Percentiles rank a stretch among this genome's conserved stretches.
Evolutionary conservation across 1,140 invertebrate genomes (phyloP).

Genomic region (Danaus plexippus): DNA sequence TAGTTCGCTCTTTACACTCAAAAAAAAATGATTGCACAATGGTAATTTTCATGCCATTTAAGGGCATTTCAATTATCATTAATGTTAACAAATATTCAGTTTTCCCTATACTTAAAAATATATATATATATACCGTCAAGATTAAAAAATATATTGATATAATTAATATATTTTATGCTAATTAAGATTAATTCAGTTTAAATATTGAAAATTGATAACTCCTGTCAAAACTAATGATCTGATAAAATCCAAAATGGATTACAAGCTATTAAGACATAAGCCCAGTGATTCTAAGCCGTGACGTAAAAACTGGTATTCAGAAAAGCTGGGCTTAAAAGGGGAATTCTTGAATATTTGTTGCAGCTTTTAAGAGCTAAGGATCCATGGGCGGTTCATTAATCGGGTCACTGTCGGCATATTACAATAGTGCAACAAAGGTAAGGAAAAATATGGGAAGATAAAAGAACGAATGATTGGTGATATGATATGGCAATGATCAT

Average conservation of each 20-base stretch:
- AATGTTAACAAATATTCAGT: slow-evolving; percentile 61
- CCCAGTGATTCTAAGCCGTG: slow-evolving; percentile 41
- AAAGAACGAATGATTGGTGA: slow-evolving; percentile 13
- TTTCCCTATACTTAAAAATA: slow-evolving; percentile 36
- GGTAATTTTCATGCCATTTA: slow-evolving; percentile 51
- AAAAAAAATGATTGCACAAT: slow-evolving; percentile 19
- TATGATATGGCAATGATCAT: slow-evolving; percentile 12
- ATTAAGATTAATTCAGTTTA: no score
- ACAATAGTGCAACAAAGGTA: slow-evolving; percentile 43
- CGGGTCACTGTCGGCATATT: slow-evolving; percentile 39
- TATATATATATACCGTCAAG: no score
- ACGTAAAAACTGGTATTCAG: slow-evolving; percentile 32
- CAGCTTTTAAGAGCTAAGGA: slow-evolving; percentile 65
- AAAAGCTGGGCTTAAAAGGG: slow-evolving; percentile 53
- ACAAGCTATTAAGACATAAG: slow-evolving; percentile 15
- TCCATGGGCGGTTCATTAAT: slow-evolving; percentile 48
- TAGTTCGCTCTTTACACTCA: slow-evolving; percentile 55
- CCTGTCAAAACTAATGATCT: no score
- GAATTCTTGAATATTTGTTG: slow-evolving; percentile 71
- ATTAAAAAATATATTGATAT: no score
- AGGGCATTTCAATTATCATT: slow-evolving; percentile 59
- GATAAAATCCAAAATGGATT: no score
- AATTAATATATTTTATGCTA: no score
- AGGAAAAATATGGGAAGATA: slow-evolving; percentile 34
- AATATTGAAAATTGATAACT: no score